Evolutionary conservation across 1,140 invertebrate species (phyloP), one percentile per base, ranked within the genome.

Genomic region (Drosophila guanche): DNA sequence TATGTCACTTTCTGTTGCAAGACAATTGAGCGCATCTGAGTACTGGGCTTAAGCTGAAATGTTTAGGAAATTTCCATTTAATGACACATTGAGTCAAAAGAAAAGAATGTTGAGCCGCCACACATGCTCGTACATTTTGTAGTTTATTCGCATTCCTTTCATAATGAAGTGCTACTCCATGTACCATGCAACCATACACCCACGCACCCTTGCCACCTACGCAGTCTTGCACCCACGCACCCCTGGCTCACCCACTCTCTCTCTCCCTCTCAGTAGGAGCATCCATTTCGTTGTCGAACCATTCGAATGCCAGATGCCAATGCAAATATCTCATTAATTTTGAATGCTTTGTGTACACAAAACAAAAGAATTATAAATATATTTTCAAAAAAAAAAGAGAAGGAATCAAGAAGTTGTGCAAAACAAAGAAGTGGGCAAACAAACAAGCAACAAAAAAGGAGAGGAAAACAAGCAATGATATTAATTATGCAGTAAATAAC

Each of bases 401-500:
- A 60, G 67, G 62, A 48, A 79, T 59, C 52, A 69, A 56, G 22
- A 55, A 55, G 57, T 37, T 8, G 22, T 16, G 7, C 5, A 56
- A 66, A 55, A 65, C 60, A 57, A 73, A 65, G 25, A 25, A 65
- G 22, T 42, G 33, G 22, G 22, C 56, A 62, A 62, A 71, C 16
- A 20, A 20, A 20, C 16, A 20, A 20, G 1, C 16, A 20, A 20
- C 0, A 0, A 55, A 63, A 56, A 22, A 42, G 7, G 5, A 23
- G n/a, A 40, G 41, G 52, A 46, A 47, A 29, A 46, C 33, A 27
- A 46, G 6, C 41, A 59, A 63, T 57, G 80, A 63, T 81, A 86
- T 81, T 85, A 86, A 85, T 85, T 77, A 86, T 86, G 83, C 77
- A 80, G 81, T 77, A 86, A 86, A 85, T 85, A 76, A 52, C 51